phyloP scores from a whole-genome alignment of 2,888 invertebrate genomes.

The Apodemia duryi region DNA sequence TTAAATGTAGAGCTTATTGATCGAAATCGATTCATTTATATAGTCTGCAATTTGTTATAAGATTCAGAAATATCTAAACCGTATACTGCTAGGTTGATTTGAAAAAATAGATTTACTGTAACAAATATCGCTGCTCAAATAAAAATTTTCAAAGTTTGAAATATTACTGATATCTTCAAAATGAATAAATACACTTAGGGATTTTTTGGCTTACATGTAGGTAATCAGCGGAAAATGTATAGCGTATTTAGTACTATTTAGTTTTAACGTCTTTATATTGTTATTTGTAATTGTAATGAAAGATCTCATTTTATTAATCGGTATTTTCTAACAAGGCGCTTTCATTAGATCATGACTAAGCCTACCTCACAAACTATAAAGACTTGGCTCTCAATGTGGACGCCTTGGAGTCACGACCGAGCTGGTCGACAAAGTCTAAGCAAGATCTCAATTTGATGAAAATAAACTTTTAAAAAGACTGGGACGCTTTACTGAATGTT shows the following conservation, averaged over 20 bases:
- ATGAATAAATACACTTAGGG: too few species aligned
- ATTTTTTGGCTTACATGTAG: too few species aligned
- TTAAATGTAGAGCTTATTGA: too few species aligned
- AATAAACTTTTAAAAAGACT: slow-evolving; percentile 78
- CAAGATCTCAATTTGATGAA: slow-evolving; percentile 80
- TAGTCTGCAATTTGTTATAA: too few species aligned
- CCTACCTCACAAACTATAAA: slow-evolving; percentile 76
- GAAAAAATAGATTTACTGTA: too few species aligned
- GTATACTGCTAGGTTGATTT: too few species aligned
- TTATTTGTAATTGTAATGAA: slow-evolving; percentile 71
- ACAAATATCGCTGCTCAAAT: too few species aligned
- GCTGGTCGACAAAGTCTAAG: slow-evolving; percentile 69
- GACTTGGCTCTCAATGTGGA: slow-evolving; percentile 51
- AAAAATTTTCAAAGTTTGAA: too few species aligned
- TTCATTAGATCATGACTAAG: slow-evolving; percentile 79
- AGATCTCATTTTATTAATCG: slow-evolving; percentile 80
- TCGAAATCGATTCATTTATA: too few species aligned
- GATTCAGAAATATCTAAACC: too few species aligned
- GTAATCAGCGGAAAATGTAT: too few species aligned
- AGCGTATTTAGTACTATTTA: slow-evolving; percentile 33
- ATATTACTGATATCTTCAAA: too few species aligned
- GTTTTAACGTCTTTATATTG: slow-evolving; percentile 74
- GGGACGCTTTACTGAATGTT: slow-evolving; percentile 80
- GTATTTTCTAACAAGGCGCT: slow-evolving; percentile 80
- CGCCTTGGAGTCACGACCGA: slow-evolving; percentile 33